Evolutionary conservation across 2,113 vertebrate species (phyloP).

Genomic region (Chunga burmeisteri): DNA sequence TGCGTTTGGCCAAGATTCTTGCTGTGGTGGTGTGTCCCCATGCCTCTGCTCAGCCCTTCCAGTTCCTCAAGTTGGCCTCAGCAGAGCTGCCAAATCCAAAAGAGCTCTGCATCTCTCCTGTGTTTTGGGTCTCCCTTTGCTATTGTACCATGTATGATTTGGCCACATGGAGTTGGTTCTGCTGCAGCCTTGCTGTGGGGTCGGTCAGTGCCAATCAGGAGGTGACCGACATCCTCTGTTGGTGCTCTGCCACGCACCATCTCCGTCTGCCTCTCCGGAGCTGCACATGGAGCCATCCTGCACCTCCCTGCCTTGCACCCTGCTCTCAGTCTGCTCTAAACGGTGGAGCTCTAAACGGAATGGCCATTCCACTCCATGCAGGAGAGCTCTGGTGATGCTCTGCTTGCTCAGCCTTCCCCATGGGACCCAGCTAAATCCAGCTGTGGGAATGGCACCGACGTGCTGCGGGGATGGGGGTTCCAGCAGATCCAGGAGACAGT

Average conservation of each 20-base stretch:
- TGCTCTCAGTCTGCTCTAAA: not conserved
- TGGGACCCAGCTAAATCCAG: not conserved
- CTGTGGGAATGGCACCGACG: not conserved
- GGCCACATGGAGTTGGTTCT: not conserved
- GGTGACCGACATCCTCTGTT: not conserved
- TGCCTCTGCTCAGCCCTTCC: not conserved
- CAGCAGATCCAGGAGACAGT: conserved; percentile 37
- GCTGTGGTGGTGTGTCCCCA: not conserved
- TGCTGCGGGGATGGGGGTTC: not conserved
- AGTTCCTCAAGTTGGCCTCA: not conserved
- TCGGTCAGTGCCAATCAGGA: accelerated
- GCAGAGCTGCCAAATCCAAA: not conserved
- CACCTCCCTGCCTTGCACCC: not conserved
- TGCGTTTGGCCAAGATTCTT: not conserved
- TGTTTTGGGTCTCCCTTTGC: not conserved
- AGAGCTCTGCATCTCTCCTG: not conserved
- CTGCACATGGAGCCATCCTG: not conserved
- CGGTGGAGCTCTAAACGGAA: not conserved
- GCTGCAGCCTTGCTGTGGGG: not conserved
- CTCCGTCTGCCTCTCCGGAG: not conserved
- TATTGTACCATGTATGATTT: not conserved
- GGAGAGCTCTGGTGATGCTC: not conserved
- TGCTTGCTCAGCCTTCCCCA: not conserved
- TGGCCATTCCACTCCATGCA: not conserved
- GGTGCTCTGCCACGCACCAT: not conserved